phyloP scores from a whole-genome alignment of 2,797 vertebrate genomes.

The Anomalospiza imberbis region DNA sequence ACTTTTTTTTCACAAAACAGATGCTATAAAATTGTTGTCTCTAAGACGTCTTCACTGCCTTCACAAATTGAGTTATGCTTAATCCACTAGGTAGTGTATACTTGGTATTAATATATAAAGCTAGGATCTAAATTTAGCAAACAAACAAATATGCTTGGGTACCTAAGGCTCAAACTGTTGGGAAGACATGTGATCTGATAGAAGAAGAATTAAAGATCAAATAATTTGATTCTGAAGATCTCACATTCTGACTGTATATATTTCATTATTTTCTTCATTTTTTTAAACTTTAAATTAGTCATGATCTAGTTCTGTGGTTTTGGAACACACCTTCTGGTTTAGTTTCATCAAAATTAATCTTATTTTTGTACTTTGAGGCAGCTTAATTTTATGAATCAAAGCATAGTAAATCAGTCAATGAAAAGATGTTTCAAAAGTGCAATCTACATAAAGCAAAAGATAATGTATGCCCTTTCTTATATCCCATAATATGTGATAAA shows the following conservation, averaged over 20 bases:
- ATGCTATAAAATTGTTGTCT: background rate
- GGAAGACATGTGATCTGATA: background rate
- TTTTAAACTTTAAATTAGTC: background rate
- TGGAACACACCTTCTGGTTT: background rate
- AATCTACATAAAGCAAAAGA: background rate
- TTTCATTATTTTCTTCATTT: background rate
- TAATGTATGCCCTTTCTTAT: background rate
- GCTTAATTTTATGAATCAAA: background rate
- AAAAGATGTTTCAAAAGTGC: background rate
- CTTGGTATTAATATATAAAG: background rate
- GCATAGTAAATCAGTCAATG: background rate
- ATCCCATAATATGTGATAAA: background rate
- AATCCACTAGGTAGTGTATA: background rate
- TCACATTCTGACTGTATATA: background rate
- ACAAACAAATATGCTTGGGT: background rate
- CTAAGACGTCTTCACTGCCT: background rate
- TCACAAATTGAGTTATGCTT: background rate
- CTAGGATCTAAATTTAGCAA: background rate
- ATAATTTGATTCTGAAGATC: background rate
- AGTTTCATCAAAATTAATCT: background rate
- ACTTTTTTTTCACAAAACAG: background rate
- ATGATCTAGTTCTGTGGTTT: background rate
- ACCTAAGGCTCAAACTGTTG: background rate
- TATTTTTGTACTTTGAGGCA: background rate
- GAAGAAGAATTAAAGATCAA: background rate